Conservation (phyloP, 2,888 invertebrate species). For the Dorcus hopei region DNA sequence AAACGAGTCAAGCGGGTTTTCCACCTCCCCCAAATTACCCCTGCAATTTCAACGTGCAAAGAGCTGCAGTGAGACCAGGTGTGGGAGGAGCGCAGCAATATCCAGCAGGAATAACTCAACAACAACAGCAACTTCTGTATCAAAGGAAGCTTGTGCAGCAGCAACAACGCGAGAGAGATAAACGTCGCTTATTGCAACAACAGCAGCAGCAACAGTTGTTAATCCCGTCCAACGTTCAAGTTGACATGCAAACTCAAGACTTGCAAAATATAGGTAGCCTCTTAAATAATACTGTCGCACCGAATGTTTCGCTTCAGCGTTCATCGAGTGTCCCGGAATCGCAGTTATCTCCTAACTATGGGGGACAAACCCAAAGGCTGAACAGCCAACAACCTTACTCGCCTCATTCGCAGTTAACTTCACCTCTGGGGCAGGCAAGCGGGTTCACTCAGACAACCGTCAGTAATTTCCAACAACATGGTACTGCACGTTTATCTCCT, state of each 20-base stretch:
- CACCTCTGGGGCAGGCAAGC: slow-evolving; percentile 43
- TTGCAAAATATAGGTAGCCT: slow-evolving; percentile 78
- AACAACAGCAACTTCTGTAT: slow-evolving; percentile 46
- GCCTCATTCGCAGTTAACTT: slow-evolving; percentile 50
- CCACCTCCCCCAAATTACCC: slow-evolving; percentile 48
- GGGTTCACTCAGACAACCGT: slow-evolving; percentile 41
- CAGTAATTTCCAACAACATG: slow-evolving; percentile 42
- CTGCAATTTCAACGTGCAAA: slow-evolving; percentile 33
- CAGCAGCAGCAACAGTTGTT: slow-evolving; percentile 80
- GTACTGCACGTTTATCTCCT: slow-evolving; percentile 56
- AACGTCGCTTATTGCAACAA: slow-evolving; percentile 70
- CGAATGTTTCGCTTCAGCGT: slow-evolving; percentile 83
- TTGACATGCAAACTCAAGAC: slow-evolving; percentile 54
- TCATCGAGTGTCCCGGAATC: slow-evolving; percentile 58
- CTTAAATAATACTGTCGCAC: slow-evolving; percentile 80
- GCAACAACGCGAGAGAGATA: slow-evolving; percentile 45
- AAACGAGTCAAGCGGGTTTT: slow-evolving; percentile 32
- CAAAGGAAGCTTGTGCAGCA: slow-evolving; percentile 49
- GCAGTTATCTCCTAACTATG: slow-evolving; percentile 59
- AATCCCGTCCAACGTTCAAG: slow-evolving; percentile 73
- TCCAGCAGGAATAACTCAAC: slow-evolving; percentile 23
- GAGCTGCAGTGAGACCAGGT: slow-evolving; percentile 25
- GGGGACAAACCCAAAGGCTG: slow-evolving; percentile 36
- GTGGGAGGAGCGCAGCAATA: slow-evolving; percentile 31
- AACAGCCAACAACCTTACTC: slow-evolving; percentile 46